Evolutionary conservation across 2,888 invertebrate genomes (phyloP), one percentile per base, ranked within the genome.

Genomic region (Hesperia comma): DNA sequence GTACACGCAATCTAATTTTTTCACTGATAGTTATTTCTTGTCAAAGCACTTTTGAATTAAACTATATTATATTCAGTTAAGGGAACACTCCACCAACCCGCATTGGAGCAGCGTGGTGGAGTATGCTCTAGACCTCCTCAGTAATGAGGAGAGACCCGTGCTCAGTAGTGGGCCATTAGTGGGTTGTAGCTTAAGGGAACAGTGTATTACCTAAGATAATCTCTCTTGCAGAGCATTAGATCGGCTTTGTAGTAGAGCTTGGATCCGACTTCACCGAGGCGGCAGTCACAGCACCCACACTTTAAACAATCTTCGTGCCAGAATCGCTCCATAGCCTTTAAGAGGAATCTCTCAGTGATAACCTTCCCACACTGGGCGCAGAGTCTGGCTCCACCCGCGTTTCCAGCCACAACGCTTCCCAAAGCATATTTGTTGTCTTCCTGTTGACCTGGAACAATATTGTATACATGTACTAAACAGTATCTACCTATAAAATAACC

Each of bases 231-330:
- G 68, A 98, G 94, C 86, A 98, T 96, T 72, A 98, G 95, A 88
- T 98, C 97, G 49, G 97, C 97, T 87, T 97, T 98, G 77, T 97
- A 97, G 90, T 97, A 98, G 61, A 98, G 94, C 72, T 97, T 97
- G 64, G 97, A 97, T 71, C 98, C 98, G 49, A 98, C 97, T 88
- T 98, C 98, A 1, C 98, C 98, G n/a, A 98, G 94, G 61, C 98
- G 94, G 86, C 98, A 98, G 88, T 98, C 97, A 83, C 98, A 98
- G 89, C 98, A 98, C 69, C 97, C 97, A 82, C 97, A 97, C 83
- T 98, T 98, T 72, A 98, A 94, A 80, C 98, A 98, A 89, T 98
- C 98, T 78, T 98, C 98, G 90, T 98, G 98, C 98, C 98, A 98
- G 89, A 95, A 97, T 83, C 97, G 94, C 84, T 98, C 98, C 89